These are phyloP conservation scores for Muscina levida DNA, from an alignment of 2,888 invertebrate species.

Conservation along the genomic window DNA sequence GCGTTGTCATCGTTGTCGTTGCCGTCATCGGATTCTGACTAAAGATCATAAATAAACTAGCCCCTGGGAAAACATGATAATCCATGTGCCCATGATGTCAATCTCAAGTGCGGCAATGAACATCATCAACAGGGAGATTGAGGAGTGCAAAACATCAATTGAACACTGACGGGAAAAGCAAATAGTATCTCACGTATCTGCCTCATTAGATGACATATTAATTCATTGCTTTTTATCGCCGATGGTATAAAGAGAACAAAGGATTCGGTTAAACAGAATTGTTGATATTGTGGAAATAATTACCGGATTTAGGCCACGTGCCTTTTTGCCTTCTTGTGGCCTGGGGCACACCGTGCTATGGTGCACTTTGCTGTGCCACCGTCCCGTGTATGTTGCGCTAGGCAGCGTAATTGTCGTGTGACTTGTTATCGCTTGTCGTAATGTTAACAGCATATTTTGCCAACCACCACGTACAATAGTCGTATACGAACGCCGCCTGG, in stretches of 20 bases:
- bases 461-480: conserved; percentile 7
- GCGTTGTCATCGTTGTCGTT: conserved; percentile 29
- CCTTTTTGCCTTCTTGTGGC: conserved; percentile 64
- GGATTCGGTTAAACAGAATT: conserved; percentile 51
- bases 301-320: conserved; percentile 70
- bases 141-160: conserved; percentile 27
- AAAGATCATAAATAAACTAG: conserved; percentile 55
- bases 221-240: conserved; percentile 58
- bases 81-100: not conserved
- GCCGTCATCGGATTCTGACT: conserved; percentile 10
- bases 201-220: conserved; percentile 57
- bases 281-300: conserved; percentile 67
- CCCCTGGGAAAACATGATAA: conserved; percentile 23
- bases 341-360: conserved; percentile 52
- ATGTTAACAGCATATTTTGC: conserved; percentile 21
- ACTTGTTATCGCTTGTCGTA: conserved; percentile 50
- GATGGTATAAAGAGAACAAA: conserved; percentile 13
- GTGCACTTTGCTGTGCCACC: conserved; percentile 52
- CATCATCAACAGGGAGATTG: not conserved
- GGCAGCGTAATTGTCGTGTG: conserved; percentile 58
- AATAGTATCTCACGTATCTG: conserved; percentile 37
- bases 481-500: not conserved
- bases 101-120: not conserved
- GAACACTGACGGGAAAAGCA: not conserved
- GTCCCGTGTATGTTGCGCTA: conserved; percentile 36